Conservation (phyloP, 1,140 invertebrate species). For the Zaprionus nigranus region DNA sequence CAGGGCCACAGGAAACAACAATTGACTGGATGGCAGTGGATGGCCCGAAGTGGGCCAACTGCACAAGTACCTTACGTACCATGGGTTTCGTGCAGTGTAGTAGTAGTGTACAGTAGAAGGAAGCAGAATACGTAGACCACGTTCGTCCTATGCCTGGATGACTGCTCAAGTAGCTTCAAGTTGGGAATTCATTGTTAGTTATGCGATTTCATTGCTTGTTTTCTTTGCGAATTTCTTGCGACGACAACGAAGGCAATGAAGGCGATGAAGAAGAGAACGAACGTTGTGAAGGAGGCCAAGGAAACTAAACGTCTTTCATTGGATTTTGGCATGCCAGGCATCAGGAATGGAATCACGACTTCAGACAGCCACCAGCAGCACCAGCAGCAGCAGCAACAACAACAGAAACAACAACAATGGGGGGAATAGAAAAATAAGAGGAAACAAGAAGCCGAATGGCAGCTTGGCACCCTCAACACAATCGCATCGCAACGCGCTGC, state of each 20-base stretch:
- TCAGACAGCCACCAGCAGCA: slow-evolving; percentile 24
- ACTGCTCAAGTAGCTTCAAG: slow-evolving; percentile 79
- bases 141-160: slow-evolving; percentile 57
- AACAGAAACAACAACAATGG: slow-evolving; percentile 13
- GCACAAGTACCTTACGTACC: slow-evolving; percentile 26
- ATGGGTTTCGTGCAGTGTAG: slow-evolving; percentile 38
- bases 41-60: slow-evolving; percentile 25
- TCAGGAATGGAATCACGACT: slow-evolving; percentile 72
- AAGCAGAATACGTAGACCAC: slow-evolving; percentile 45
- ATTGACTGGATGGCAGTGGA: slow-evolving; percentile 43
- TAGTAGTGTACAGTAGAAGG: no score
- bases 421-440: neutral
- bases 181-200: slow-evolving; percentile 83
- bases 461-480: slow-evolving; percentile 39
- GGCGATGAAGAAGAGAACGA: neutral
- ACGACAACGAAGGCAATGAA: slow-evolving; percentile 31
- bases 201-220: slow-evolving; percentile 83
- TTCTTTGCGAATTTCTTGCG: slow-evolving; percentile 77
- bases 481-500: slow-evolving; percentile 64
- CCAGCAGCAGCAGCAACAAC: slow-evolving; percentile 10
- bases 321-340: slow-evolving; percentile 82
- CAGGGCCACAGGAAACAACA: slow-evolving; percentile 68
- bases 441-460: slow-evolving; percentile 17
- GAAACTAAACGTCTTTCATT: slow-evolving; percentile 81
- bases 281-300: slow-evolving; percentile 36